These are phyloP conservation scores for Colostygia pectinataria DNA, from an alignment of 2,888 invertebrate species.

Conservation along the genomic window DNA sequence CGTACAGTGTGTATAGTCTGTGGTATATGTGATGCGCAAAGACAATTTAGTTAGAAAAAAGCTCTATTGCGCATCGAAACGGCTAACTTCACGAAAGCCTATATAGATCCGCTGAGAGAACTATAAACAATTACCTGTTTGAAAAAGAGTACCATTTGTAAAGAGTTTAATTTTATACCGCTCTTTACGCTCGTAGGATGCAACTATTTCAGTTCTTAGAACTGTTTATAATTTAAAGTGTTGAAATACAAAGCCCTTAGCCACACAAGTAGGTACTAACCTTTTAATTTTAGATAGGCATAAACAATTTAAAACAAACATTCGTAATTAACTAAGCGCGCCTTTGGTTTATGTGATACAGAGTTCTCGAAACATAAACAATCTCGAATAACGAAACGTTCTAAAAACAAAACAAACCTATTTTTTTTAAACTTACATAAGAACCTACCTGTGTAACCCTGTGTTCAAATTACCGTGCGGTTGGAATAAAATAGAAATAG, in stretches of 20 bases:
- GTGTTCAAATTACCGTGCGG: too few relatives aligned
- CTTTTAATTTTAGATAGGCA: conserved; percentile 24
- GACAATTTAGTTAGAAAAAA: too few relatives aligned
- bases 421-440: conserved; percentile 12
- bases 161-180: neutral
- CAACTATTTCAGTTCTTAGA: conserved; percentile 18
- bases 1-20: too few relatives aligned
- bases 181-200: conserved; percentile 1
- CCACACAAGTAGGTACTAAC: conserved; percentile 10
- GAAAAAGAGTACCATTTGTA: too few relatives aligned
- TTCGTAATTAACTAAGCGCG: conserved; percentile 27
- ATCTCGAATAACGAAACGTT: conserved; percentile 24
- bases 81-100: too few relatives aligned
- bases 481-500: too few relatives aligned
- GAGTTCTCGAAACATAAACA: conserved; percentile 29
- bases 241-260: conserved; percentile 33
- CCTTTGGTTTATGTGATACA: conserved; percentile 29
- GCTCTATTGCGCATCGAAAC: too few relatives aligned
- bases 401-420: conserved; percentile 16
- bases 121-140: too few relatives aligned
- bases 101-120: too few relatives aligned
- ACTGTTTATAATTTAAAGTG: conserved; percentile 26
- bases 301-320: conserved; percentile 32
- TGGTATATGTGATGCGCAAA: too few relatives aligned
- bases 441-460: too few relatives aligned